Evolutionary conservation across 2,797 vertebrate species (phyloP).

Genomic region (Muscicapa comitata): DNA sequence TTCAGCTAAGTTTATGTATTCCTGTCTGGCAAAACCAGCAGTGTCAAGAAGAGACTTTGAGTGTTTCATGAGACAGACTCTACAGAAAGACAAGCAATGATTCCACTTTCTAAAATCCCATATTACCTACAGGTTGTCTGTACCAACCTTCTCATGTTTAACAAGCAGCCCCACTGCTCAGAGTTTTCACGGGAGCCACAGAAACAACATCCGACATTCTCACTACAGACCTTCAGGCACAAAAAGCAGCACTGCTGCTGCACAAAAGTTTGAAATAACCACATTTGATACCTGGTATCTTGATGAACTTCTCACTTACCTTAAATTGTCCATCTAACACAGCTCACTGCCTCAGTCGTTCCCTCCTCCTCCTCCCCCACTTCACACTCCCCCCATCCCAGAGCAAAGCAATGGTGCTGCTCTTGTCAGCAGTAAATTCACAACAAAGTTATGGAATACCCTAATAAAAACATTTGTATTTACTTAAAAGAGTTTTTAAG

Average conservation of each 20-base stretch:
- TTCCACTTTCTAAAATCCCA: neutral
- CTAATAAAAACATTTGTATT: neutral
- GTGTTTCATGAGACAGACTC: neutral
- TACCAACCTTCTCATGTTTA: fast-evolving
- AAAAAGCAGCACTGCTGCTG: neutral
- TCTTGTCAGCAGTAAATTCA: neutral
- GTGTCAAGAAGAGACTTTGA: neutral
- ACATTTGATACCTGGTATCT: too few species aligned
- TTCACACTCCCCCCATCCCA: neutral
- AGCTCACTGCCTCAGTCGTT: neutral
- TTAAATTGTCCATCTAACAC: neutral
- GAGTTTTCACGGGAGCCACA: neutral
- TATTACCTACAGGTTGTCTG: neutral
- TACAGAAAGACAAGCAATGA: neutral
- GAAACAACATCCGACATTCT: neutral
- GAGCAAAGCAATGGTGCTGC: neutral
- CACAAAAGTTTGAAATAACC: neutral
- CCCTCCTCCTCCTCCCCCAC: neutral
- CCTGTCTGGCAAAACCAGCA: neutral
- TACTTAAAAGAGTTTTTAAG: neutral
- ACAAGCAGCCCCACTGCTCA: neutral
- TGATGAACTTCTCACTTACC: neutral
- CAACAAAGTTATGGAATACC: neutral
- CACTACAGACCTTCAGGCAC: neutral
- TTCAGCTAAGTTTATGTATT: neutral